phyloP scores from a whole-genome alignment of 2,888 invertebrate species.

The Pasiphila rectangulata region DNA sequence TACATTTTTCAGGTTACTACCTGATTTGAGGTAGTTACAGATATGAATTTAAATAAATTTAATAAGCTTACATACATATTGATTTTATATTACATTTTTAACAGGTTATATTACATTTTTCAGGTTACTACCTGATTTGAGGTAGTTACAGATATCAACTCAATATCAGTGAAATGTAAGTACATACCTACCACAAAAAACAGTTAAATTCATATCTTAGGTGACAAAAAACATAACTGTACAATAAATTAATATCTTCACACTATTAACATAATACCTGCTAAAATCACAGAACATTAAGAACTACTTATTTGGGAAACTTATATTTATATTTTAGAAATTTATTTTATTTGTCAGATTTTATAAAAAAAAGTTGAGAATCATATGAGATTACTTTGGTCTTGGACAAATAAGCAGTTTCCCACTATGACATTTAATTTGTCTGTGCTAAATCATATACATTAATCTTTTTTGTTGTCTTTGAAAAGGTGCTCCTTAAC shows the following conservation, averaged over 20 bases:
- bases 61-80: slow-evolving; percentile 20
- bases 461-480: slow-evolving; percentile 53
- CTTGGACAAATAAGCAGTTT: background rate
- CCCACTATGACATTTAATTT: background rate
- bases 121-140: no score
- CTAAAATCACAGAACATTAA: slow-evolving; percentile 54
- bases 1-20: no score
- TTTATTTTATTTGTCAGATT: no score
- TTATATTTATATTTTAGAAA: no score
- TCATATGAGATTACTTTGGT: slow-evolving; percentile 19
- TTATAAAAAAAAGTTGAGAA: slow-evolving; percentile 1
- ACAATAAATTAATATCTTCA: slow-evolving; percentile 34
- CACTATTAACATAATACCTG: slow-evolving; percentile 41
- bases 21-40: no score
- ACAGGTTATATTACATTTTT: no score
- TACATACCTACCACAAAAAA: slow-evolving; percentile 7
- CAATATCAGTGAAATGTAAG: slow-evolving; percentile 3
- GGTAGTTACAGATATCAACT: no score
- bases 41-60: no score
- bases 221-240: slow-evolving; percentile 13
- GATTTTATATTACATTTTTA: no score
- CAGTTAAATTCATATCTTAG: slow-evolving; percentile 19
- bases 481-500: slow-evolving; percentile 75
- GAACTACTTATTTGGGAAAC: slow-evolving; percentile 36
- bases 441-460: background rate